phyloP scores from a whole-genome alignment of 1,140 invertebrate species.

The Danaus plexippus region DNA sequence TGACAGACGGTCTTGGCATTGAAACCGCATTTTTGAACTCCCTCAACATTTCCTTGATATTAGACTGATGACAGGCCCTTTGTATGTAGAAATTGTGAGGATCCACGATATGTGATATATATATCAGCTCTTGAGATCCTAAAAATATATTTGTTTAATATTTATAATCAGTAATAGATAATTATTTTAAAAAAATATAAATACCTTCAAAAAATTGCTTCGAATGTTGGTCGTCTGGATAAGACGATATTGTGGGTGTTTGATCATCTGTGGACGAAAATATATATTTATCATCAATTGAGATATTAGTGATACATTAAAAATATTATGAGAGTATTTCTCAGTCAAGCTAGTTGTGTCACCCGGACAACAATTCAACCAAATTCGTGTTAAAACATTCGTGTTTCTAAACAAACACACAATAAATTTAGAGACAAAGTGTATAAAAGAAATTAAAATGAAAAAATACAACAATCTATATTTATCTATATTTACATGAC shows the following conservation, averaged over 20 bases:
- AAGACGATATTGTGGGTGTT: slow-evolving; percentile 21
- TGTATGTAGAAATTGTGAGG: slow-evolving; percentile 75
- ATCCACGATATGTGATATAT: slow-evolving; percentile 72
- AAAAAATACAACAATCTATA: slow-evolving; percentile 3
- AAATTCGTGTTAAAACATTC: too few relatives aligned
- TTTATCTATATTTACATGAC: slow-evolving; percentile 17
- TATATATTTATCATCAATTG: too few relatives aligned
- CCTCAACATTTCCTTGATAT: slow-evolving; percentile 49
- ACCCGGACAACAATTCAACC: too few relatives aligned
- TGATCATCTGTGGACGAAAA: slow-evolving; percentile 23
- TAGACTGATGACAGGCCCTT: slow-evolving; percentile 37
- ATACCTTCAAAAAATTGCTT: slow-evolving; percentile 46
- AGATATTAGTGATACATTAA: too few relatives aligned
- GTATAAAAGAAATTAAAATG: too few relatives aligned
- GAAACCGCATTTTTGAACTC: slow-evolving; percentile 52
- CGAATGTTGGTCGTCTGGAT: slow-evolving; percentile 35
- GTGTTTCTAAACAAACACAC: too few relatives aligned
- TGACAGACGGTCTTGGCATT: slow-evolving; percentile 35
- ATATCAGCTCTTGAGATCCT: slow-evolving; percentile 62
- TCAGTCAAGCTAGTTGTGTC: too few relatives aligned
- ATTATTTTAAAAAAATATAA: slow-evolving; percentile 3
- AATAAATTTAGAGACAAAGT: too few relatives aligned
- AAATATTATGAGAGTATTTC: too few relatives aligned
- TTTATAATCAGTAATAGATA: background rate
- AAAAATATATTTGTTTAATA: background rate